Percentiles rank a stretch among this genome's conserved stretches.
These are phyloP conservation scores for Meloidogyne chitwoodi DNA, from an alignment of 1,140 invertebrate genomes.

Conservation along the genomic window DNA sequence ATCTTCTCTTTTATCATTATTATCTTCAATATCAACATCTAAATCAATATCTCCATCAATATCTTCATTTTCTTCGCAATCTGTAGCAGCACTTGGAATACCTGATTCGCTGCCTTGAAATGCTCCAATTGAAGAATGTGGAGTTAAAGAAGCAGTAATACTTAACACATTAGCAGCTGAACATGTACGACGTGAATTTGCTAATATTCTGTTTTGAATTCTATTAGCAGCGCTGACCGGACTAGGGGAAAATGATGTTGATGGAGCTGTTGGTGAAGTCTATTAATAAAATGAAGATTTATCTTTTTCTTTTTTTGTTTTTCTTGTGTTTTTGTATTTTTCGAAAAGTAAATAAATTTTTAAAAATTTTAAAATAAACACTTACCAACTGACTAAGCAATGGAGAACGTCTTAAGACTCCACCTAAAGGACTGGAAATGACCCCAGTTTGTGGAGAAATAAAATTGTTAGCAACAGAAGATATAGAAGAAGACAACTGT, in stretches of 20 bases:
- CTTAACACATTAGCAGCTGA: conserved; percentile 30
- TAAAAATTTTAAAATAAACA: neutral
- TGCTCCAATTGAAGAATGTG: conserved; percentile 21
- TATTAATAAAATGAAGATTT: neutral
- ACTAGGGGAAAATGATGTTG: conserved; percentile 6
- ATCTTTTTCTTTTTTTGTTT: neutral
- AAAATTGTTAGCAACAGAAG: neutral
- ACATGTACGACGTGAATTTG: conserved; percentile 28
- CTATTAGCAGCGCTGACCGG: neutral
- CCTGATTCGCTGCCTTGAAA: conserved; percentile 12
- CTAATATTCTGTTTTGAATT: conserved; percentile 19
- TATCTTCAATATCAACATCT: conserved; percentile 16
- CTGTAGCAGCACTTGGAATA: conserved; percentile 13
- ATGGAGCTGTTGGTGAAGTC: conserved; percentile 13
- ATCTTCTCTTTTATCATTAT: neutral
- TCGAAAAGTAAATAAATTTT: too few species aligned
- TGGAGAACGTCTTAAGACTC: conserved; percentile 1
- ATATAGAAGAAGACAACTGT: neutral
- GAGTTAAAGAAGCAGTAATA: conserved; percentile 2
- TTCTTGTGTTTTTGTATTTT: too few species aligned
- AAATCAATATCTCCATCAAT: conserved; percentile 35
- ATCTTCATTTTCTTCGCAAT: conserved; percentile 28
- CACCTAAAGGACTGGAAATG: conserved; percentile 22
- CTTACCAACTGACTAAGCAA: conserved; percentile 11
- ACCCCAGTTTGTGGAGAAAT: conserved; percentile 8